These are phyloP conservation scores for Plebejus argus DNA, from an alignment of 2,888 invertebrate species.

Conservation along the genomic window DNA sequence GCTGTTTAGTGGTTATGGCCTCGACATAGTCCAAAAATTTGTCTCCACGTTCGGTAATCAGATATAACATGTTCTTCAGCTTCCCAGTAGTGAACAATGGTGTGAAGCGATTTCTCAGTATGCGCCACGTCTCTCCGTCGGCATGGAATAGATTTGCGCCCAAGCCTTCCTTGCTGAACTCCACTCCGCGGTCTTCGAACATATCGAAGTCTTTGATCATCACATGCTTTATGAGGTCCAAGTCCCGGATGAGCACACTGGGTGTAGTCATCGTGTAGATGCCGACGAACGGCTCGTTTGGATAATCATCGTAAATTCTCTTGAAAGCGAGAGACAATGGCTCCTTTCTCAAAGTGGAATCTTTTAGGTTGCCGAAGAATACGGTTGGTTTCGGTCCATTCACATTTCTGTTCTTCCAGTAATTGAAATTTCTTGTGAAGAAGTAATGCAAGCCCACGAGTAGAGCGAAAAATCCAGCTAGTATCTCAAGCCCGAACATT, in stretches of 20 bases:
- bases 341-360: conserved; percentile 47
- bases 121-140: conserved; percentile 55
- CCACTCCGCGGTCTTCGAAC: conserved; percentile 55
- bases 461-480: not conserved
- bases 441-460: conserved; percentile 46
- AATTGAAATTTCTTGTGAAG: conserved; percentile 54
- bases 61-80: conserved; percentile 56
- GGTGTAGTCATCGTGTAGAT: conserved; percentile 56
- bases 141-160: conserved; percentile 57
- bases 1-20: not conserved
- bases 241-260: conserved; percentile 54
- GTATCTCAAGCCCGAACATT: not conserved
- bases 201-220: conserved; percentile 39
- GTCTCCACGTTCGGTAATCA: conserved; percentile 52
- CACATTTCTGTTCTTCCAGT: conserved; percentile 56
- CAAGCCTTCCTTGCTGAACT: conserved; percentile 53
- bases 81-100: conserved; percentile 31
- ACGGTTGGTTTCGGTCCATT: conserved; percentile 49
- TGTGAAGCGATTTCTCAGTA: conserved; percentile 45
- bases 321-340: conserved; percentile 41
- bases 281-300: conserved; percentile 59
- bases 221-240: conserved; percentile 45
- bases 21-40: conserved; percentile 35
- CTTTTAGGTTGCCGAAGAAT: conserved; percentile 54
- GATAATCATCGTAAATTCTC: conserved; percentile 51